Evolutionary conservation across 2,888 invertebrate species (phyloP).

Genomic region (Tridacna crocea): DNA sequence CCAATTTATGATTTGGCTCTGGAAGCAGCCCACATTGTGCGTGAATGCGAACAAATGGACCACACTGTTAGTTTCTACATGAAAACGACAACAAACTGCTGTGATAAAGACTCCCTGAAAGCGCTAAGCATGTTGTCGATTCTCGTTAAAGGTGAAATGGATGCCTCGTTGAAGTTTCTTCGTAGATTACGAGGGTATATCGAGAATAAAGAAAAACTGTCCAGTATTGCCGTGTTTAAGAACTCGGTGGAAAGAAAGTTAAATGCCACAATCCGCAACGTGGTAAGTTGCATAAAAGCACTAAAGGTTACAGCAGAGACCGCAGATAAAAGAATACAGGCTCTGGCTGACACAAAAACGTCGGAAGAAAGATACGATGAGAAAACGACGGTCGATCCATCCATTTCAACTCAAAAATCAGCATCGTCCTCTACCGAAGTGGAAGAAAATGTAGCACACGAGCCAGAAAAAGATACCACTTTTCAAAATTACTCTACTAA

Average conservation of each 20-base stretch:
- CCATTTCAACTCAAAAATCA: not conserved
- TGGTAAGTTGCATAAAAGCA: not conserved
- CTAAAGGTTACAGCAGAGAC: not conserved
- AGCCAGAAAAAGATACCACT: not conserved
- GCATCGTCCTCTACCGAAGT: not conserved
- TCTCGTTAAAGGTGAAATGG: not conserved
- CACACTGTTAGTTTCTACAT: not conserved
- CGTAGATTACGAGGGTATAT: not conserved
- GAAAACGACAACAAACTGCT: not conserved
- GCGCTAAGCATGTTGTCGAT: not conserved
- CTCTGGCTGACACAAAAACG: not conserved
- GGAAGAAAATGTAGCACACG: not conserved
- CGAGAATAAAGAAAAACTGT: not conserved
- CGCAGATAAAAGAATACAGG: not conserved
- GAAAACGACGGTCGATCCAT: not conserved
- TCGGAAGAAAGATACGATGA: not conserved
- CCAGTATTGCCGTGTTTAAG: not conserved
- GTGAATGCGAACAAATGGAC: slow-evolving; percentile 10
- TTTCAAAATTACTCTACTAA: not conserved
- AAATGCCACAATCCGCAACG: not conserved
- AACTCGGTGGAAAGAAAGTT: not conserved
- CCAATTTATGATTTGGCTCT: not conserved
- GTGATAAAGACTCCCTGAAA: not conserved
- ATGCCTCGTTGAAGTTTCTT: not conserved
- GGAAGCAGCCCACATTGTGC: slow-evolving; percentile 9